Percentiles rank a stretch among this genome's conserved stretches.
These are phyloP conservation scores for Pachyramphus minor DNA, from an alignment of 2,113 vertebrate genomes.

Conservation along the genomic window DNA sequence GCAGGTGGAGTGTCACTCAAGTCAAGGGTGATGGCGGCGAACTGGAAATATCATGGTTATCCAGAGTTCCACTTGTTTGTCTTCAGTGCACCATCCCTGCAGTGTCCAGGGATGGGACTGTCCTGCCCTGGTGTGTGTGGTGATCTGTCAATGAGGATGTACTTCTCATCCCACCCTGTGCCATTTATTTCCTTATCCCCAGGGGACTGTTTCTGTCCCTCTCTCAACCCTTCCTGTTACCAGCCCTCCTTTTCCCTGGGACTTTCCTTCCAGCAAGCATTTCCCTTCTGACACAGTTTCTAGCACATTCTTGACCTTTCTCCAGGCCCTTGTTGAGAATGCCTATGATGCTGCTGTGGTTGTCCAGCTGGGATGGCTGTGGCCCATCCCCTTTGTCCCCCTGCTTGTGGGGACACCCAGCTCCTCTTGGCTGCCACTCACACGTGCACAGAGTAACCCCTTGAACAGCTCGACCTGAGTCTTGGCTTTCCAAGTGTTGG, in stretches of 20 bases:
- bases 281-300: background rate
- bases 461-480: background rate
- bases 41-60: background rate
- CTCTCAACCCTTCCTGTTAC: background rate
- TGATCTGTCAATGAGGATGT: background rate
- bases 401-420: accelerated
- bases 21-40: background rate
- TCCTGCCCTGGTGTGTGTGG: background rate
- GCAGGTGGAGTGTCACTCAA: background rate
- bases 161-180: background rate
- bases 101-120: background rate
- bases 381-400: background rate
- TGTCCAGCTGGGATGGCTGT: background rate
- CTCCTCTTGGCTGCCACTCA: background rate
- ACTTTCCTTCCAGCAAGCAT: background rate
- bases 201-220: background rate
- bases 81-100: accelerated
- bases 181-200: background rate
- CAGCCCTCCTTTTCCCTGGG: background rate
- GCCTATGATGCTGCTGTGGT: background rate
- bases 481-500: background rate
- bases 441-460: background rate
- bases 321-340: background rate
- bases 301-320: background rate
- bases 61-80: background rate